phyloP scores from a whole-genome alignment of 2,888 invertebrate genomes.

The Melanchra persicariae region DNA sequence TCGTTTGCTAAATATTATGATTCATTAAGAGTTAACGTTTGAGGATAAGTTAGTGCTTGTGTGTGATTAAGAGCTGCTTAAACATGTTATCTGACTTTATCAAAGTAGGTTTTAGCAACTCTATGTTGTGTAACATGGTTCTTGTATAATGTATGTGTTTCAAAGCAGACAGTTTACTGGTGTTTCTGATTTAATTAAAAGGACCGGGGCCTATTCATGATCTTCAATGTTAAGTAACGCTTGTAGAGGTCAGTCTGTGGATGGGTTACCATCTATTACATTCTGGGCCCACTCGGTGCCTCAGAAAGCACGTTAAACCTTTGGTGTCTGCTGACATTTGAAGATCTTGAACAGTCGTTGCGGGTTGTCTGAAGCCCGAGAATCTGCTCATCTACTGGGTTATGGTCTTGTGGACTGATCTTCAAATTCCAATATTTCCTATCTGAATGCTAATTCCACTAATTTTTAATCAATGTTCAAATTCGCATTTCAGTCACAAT shows the following conservation, averaged over 20 bases:
- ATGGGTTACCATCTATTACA: no score
- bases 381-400: no score
- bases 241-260: background rate
- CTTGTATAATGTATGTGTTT: background rate
- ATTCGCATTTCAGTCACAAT: no score
- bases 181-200: background rate
- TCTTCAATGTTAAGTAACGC: background rate
- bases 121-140: background rate
- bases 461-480: no score
- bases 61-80: slow-evolving; percentile 19
- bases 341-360: no score
- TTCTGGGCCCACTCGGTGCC: no score
- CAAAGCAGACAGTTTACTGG: background rate
- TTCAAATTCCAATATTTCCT: no score
- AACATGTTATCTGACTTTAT: slow-evolving; percentile 12
- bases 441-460: no score
- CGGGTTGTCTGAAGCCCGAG: background rate
- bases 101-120: background rate
- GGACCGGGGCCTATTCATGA: background rate
- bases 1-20: slow-evolving; percentile 58
- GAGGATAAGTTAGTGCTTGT: slow-evolving; percentile 21
- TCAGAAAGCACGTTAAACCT: no score
- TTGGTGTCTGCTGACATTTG: no score
- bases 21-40: slow-evolving; percentile 52
- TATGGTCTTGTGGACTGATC: no score